These are phyloP conservation scores for Apodemus agrarius DNA, from an alignment of 2,797 vertebrate species.

Conservation along the genomic window DNA sequence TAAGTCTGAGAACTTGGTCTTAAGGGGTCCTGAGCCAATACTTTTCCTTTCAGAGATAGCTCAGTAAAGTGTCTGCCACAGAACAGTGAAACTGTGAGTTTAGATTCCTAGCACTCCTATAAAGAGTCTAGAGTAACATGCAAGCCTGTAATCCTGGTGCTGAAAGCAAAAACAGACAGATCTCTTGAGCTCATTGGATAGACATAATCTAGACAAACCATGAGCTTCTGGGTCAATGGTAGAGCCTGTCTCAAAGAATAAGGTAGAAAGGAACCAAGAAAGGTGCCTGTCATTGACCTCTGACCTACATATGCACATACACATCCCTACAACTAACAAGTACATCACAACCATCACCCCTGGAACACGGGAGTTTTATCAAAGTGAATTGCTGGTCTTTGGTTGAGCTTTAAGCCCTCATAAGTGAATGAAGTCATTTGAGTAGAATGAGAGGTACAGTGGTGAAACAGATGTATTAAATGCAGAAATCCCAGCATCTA, in stretches of 20 bases:
- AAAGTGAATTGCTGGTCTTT: not conserved
- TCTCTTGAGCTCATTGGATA: not conserved
- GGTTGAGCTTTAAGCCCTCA: not conserved
- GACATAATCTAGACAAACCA: not conserved
- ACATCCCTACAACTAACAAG: not conserved
- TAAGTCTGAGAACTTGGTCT: not conserved
- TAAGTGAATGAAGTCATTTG: not conserved
- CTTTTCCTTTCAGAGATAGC: not conserved
- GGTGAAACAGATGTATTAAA: not conserved
- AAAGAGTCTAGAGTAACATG: no score
- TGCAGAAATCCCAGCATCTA: not conserved
- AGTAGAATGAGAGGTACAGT: not conserved
- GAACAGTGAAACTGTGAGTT: not conserved
- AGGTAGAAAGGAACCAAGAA: no score
- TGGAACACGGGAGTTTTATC: not conserved
- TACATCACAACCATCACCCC: not conserved
- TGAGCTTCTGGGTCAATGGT: not conserved
- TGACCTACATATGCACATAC: not conserved
- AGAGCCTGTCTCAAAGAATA: not conserved
- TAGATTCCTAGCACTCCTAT: not conserved
- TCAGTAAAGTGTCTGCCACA: not conserved
- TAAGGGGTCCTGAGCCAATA: not conserved
- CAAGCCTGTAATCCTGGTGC: not conserved
- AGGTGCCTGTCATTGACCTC: no score
- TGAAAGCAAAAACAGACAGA: not conserved